These are phyloP conservation scores for Orussus abietinus DNA, from an alignment of 1,140 invertebrate species.

Conservation along the genomic window DNA sequence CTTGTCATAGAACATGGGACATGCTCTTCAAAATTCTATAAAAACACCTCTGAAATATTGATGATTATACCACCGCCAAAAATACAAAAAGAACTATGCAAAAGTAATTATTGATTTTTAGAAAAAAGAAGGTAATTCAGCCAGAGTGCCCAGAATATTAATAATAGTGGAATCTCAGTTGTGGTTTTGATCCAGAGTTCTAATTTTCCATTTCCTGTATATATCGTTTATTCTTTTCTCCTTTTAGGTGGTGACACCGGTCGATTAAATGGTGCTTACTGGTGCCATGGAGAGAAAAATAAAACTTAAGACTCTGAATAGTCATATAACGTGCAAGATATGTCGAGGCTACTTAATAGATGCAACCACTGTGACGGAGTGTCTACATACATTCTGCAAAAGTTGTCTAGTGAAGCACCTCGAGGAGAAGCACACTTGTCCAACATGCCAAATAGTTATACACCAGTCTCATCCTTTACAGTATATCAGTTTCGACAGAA, in stretches of 20 bases:
- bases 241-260: conserved; percentile 19
- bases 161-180: no score
- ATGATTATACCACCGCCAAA: not conserved
- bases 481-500: conserved; percentile 96
- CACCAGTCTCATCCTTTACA: conserved; percentile 96
- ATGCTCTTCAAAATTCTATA: no score
- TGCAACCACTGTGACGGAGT: conserved; percentile 96
- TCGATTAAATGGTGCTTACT: conserved; percentile 45
- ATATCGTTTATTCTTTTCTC: not conserved
- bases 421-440: conserved; percentile 95
- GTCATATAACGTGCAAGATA: conserved; percentile 92
- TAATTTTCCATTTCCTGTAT: not conserved
- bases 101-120: not conserved
- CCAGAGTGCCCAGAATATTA: no score
- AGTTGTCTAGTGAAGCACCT: conserved; percentile 96
- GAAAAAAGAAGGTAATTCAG: no score
- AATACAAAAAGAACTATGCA: not conserved
- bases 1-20: no score
- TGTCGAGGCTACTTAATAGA: conserved; percentile 96
- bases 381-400: conserved; percentile 97
- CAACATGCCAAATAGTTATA: conserved; percentile 93
- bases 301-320: conserved; percentile 86
- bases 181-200: no score
- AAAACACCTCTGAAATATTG: no score
- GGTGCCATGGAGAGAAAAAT: conserved; percentile 81